Percentiles rank a stretch among this genome's conserved stretches.
Conservation (phyloP, 2,888 invertebrate species). For the Apocheima hispidaria region DNA sequence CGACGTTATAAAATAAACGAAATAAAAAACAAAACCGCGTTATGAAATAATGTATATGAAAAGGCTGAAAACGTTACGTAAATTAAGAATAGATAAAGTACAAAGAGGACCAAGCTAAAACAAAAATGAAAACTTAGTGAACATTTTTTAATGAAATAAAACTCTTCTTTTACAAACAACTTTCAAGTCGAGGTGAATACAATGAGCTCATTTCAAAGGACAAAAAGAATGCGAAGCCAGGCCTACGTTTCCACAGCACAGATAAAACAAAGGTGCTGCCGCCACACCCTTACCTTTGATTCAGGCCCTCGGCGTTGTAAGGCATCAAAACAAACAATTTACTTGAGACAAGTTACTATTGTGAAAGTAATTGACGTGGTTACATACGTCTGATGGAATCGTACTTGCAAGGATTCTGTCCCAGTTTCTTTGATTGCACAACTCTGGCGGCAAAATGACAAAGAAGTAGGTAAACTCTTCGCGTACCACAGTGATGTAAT, state of each 20-base stretch:
- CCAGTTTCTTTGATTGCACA: conserved; percentile 30
- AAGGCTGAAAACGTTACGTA: no score
- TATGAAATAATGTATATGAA: no score
- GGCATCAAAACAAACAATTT: conserved; percentile 63
- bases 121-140: no score
- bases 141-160: neutral
- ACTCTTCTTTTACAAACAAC: conserved; percentile 3
- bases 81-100: no score
- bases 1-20: no score
- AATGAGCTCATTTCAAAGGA: conserved; percentile 38
- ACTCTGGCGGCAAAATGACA: neutral
- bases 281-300: conserved; percentile 37
- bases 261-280: conserved; percentile 44
- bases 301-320: conserved; percentile 63
- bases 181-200: conserved; percentile 32
- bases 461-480: conserved; percentile 1
- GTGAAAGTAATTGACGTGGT: conserved; percentile 66
- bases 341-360: conserved; percentile 73
- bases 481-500: conserved; percentile 9
- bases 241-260: conserved; percentile 28
- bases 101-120: no score
- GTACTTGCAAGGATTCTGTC: conserved; percentile 35
- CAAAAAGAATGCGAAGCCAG: conserved; percentile 39
- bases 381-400: conserved; percentile 35
- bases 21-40: no score